Evolutionary conservation across 2,888 invertebrate genomes (phyloP).

Genomic region (Sarcophaga variegata): DNA sequence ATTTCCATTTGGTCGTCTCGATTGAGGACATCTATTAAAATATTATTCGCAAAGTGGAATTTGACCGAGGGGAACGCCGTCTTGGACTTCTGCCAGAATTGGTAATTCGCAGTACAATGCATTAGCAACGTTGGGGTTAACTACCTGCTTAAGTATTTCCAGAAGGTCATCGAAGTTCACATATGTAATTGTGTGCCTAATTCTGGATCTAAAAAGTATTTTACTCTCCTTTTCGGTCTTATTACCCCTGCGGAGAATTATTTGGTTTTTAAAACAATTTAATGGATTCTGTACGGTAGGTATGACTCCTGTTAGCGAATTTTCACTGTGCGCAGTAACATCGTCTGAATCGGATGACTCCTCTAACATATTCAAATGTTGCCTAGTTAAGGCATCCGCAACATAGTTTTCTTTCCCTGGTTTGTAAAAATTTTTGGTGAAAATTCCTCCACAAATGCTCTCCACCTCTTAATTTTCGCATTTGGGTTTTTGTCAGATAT

Average conservation of each 20-base stretch:
- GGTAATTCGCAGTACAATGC: too few species aligned
- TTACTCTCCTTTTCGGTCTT: neutral
- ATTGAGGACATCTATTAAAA: too few species aligned
- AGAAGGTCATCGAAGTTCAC: too few species aligned
- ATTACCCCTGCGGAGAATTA: neutral
- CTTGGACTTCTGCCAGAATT: too few species aligned
- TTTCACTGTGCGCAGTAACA: conserved; percentile 12
- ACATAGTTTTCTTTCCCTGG: too few species aligned
- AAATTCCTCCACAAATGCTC: neutral
- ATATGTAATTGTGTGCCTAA: neutral
- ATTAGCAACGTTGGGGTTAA: too few species aligned
- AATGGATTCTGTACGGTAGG: conserved; percentile 9
- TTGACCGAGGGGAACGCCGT: too few species aligned
- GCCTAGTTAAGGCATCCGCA: neutral
- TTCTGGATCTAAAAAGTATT: neutral
- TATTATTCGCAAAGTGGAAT: too few species aligned
- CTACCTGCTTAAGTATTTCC: too few species aligned
- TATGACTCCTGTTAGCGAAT: neutral
- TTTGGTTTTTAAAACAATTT: conserved; percentile 24
- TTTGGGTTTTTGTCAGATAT: too few species aligned
- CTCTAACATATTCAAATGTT: conserved; percentile 2
- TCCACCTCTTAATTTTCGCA: neutral
- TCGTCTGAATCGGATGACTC: neutral
- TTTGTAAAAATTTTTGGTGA: too few species aligned
- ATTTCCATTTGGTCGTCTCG: too few species aligned